Percentiles rank a stretch among this genome's conserved stretches.
These are phyloP conservation scores for Physocephala rufipes DNA, from an alignment of 2,888 invertebrate species.

Conservation along the genomic window DNA sequence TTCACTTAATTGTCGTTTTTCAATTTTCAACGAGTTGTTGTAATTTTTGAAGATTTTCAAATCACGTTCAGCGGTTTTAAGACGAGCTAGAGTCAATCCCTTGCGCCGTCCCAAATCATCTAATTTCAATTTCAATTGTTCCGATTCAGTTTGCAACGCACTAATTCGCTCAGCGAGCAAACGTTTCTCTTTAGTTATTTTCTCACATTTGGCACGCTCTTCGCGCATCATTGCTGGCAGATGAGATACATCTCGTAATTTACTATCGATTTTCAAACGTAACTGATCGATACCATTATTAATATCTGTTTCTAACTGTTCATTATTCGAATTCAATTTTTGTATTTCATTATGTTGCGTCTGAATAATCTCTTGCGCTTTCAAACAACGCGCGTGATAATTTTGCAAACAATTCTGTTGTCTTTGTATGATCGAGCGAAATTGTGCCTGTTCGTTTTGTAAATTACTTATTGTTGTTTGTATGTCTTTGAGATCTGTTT, in stretches of 20 bases:
- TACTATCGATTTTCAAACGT: slow-evolving; percentile 58
- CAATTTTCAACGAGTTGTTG: slow-evolving; percentile 56
- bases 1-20: slow-evolving; percentile 56
- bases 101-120: slow-evolving; percentile 59
- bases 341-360: slow-evolving; percentile 62
- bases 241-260: slow-evolving; percentile 57
- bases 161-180: slow-evolving; percentile 55
- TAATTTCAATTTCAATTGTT: slow-evolving; percentile 53
- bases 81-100: slow-evolving; percentile 51
- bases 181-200: slow-evolving; percentile 56
- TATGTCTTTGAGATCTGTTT: slow-evolving; percentile 46
- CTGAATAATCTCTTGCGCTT: slow-evolving; percentile 61
- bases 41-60: slow-evolving; percentile 61
- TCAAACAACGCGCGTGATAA: slow-evolving; percentile 59
- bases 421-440: slow-evolving; percentile 58
- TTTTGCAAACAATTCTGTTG: slow-evolving; percentile 59
- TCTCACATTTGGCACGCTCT: slow-evolving; percentile 58
- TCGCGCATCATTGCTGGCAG: slow-evolving; percentile 58
- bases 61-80: slow-evolving; percentile 58
- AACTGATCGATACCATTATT: slow-evolving; percentile 55
- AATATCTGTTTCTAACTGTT: slow-evolving; percentile 59
- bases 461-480: slow-evolving; percentile 53
- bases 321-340: slow-evolving; percentile 58
- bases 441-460: slow-evolving; percentile 59
- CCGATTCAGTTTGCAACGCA: slow-evolving; percentile 52